Conservation (phyloP, 1,140 invertebrate species). For the Aphis craccivora region DNA sequence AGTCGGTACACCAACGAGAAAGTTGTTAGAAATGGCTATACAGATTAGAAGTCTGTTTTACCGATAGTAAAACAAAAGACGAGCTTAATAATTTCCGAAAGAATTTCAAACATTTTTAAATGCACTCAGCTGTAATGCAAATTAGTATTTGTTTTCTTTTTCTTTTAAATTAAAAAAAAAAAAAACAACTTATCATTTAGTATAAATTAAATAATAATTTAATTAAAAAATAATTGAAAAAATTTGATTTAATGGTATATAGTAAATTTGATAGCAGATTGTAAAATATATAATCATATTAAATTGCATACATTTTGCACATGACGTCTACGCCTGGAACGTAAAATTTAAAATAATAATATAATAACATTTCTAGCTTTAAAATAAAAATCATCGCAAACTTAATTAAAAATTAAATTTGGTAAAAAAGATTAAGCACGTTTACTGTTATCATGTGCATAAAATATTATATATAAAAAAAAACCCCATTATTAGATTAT, state of each 20-base stretch:
- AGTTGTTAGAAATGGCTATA: not conserved
- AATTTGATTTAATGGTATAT: not conserved
- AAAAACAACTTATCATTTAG: not conserved
- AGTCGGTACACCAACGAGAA: not conserved
- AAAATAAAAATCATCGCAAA: not conserved
- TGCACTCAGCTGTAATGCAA: not conserved
- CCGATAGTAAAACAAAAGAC: not conserved
- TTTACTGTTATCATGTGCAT: not conserved
- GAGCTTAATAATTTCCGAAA: not conserved
- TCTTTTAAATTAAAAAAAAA: not conserved
- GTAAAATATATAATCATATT: not conserved
- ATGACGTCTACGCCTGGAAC: too few species aligned
- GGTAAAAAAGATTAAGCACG: not conserved
- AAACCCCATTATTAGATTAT: not conserved
- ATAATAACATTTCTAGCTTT: not conserved
- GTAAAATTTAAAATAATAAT: not conserved
- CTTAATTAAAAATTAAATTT: not conserved
- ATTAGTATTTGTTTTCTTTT: not conserved
- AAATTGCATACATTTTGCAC: not conserved
- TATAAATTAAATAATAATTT: not conserved
- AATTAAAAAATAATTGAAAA: not conserved
- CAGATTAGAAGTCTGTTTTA: not conserved
- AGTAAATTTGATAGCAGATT: not conserved
- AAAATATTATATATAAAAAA: not conserved
- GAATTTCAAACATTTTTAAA: not conserved